phyloP scores from a whole-genome alignment of 2,888 invertebrate species.

The Acanthosoma haemorrhoidale region DNA sequence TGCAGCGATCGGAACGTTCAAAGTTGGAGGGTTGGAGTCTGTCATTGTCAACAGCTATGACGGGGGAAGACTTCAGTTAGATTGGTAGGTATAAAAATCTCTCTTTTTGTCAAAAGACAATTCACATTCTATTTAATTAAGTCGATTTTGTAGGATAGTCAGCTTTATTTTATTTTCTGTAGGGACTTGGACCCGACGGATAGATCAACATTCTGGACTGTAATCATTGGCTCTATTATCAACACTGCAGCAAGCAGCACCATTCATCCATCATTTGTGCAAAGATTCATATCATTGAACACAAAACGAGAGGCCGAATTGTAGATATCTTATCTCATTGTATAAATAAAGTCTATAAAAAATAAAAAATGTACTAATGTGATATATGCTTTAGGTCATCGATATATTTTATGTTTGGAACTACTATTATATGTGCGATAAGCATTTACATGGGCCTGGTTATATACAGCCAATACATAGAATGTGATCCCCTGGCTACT shows the following conservation, averaged over 20 bases:
- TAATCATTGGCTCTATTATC: neutral
- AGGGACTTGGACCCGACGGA: neutral
- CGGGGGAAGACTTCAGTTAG: conserved; percentile 63
- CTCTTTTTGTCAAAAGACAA: too few relatives aligned
- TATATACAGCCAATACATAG: conserved; percentile 58
- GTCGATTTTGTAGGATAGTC: too few relatives aligned
- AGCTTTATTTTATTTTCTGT: too few relatives aligned
- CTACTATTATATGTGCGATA: conserved; percentile 53
- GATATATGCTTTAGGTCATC: neutral
- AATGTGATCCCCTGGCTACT: conserved; percentile 54
- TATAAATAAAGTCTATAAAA: too few relatives aligned
- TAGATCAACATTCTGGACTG: neutral
- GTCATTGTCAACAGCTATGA: conserved; percentile 57
- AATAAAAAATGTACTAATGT: too few relatives aligned
- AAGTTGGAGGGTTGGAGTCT: conserved; percentile 58
- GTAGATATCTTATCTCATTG: too few relatives aligned
- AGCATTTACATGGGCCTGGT: conserved; percentile 57
- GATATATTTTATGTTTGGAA: conserved; percentile 44
- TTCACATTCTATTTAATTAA: too few relatives aligned
- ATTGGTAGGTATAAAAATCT: conserved; percentile 62
- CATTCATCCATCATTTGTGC: neutral
- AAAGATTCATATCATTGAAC: neutral
- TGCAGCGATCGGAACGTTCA: conserved; percentile 58
- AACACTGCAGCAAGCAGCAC: neutral
- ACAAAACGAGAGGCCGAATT: neutral